Conservation (phyloP, 2,797 vertebrate genomes). For the Octomys mimax region DNA sequence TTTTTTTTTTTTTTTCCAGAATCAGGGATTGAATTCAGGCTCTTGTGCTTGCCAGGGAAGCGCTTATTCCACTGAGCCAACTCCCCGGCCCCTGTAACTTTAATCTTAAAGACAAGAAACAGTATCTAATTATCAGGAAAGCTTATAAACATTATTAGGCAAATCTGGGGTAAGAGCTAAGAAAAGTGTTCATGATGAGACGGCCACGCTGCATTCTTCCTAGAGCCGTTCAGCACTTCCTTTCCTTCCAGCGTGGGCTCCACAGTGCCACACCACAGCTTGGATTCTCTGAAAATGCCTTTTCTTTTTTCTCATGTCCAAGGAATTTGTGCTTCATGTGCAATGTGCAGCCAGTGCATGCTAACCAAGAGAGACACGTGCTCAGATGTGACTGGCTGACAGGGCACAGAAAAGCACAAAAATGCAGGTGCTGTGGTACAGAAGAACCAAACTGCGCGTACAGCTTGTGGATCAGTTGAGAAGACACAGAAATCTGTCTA, state of each 20-base stretch:
- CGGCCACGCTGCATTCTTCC: no score
- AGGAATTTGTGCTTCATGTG: not conserved
- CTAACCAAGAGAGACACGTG: not conserved
- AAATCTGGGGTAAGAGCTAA: not conserved
- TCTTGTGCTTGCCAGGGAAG: no score
- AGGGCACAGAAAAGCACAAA: not conserved
- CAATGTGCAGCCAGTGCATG: not conserved
- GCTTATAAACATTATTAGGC: not conserved
- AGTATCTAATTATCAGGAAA: not conserved
- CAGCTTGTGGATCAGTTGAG: no score
- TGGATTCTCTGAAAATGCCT: no score
- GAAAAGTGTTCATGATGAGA: not conserved
- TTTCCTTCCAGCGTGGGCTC: no score
- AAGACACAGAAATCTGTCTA: not conserved
- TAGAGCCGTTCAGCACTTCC: no score
- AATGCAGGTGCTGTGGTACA: not conserved
- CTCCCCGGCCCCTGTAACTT: not conserved
- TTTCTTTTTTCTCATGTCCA: not conserved
- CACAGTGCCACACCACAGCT: no score
- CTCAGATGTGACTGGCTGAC: not conserved
- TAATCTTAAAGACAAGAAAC: not conserved
- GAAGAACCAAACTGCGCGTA: not conserved
- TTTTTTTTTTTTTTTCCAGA: no score
- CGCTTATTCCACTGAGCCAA: no score
- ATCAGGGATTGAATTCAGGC: no score